Evolutionary conservation across 2,113 vertebrate species (phyloP), one percentile per base, ranked within the genome.

Genomic region (Ellobius talpinus): DNA sequence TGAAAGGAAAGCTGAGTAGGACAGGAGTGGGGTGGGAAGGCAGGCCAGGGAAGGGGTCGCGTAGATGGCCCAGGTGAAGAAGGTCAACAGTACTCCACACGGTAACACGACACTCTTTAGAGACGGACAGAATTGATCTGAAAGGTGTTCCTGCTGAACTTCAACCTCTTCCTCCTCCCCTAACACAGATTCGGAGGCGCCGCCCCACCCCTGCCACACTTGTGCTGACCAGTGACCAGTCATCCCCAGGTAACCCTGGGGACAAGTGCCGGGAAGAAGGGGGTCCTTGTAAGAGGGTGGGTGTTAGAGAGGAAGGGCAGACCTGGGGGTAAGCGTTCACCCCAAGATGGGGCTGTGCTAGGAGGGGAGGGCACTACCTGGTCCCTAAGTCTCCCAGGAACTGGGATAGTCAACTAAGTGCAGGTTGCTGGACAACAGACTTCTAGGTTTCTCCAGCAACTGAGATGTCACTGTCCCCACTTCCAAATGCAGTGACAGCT

Each of bases 221-320:
- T 65, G 99, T 99, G 88, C 99, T 99, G 90, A 99, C 99, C 98
- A 99, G 99, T 95, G 99, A 99, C 98, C 99, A 99, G 65, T 99
- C 99, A 14, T 99, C 99, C 88, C 99, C 99, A 98, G 99, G 99
- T 99, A 98, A 98, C 96, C 55, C 78, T 74, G 45, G 47, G 76
- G 86, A 72, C 61, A 86, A 65, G 31, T 47, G 47, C 4, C 79
- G 42, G 52, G 78, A 55, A 9, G 39, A 88, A 90, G 50, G 5
- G 73, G 6, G 87, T 87, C 63, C 88, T 82, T 4, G 24, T 17
- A 50, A 93, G 89, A 39, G 76, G 52, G 52, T 13, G 61, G 63
- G 1, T 24, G 47, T 66, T 36, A 26, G 58, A 19, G 61, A 85
- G 70, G 65, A 50, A 72, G 73, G 5, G 45, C 58, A 24, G 91